A percentile compares a stretch with the other conserved stretches of the same genome.
phyloP scores from a whole-genome alignment of 2,888 invertebrate genomes.

The Phortica okadai region DNA sequence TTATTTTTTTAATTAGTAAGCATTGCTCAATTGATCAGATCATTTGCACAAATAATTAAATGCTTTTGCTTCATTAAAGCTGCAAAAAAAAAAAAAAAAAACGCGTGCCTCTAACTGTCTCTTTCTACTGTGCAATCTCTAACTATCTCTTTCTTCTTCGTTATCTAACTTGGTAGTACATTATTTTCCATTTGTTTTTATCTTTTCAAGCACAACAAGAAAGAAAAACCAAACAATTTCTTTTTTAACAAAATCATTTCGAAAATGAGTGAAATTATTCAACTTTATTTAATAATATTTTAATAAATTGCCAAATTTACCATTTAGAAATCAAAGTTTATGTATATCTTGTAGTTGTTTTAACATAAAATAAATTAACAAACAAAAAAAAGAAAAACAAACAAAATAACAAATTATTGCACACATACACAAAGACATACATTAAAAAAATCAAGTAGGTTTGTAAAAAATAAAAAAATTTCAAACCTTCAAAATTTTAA shows the following conservation, averaged over 20 bases:
- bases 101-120: too few relatives aligned
- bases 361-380: conserved; percentile 37
- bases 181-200: conserved; percentile 28
- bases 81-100: too few relatives aligned
- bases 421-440: conserved; percentile 16
- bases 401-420: conserved; percentile 28
- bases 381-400: conserved; percentile 19
- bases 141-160: too few relatives aligned
- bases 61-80: too few relatives aligned
- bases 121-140: too few relatives aligned
- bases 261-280: conserved; percentile 25
- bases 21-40: too few relatives aligned
- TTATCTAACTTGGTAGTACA: not conserved
- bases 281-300: not conserved
- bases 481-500: not conserved
- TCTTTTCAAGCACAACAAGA: conserved; percentile 36
- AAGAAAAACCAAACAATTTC: not conserved
- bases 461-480: not conserved
- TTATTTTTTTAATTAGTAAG: too few relatives aligned
- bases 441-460: not conserved
- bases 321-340: conserved; percentile 40
- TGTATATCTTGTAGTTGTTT: conserved; percentile 62
- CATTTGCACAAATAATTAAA: too few relatives aligned
- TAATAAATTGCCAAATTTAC: not conserved
- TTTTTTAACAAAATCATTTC: conserved; percentile 38